These are phyloP conservation scores for Lineus longissimus DNA, from an alignment of 1,140 invertebrate genomes.

Conservation along the genomic window DNA sequence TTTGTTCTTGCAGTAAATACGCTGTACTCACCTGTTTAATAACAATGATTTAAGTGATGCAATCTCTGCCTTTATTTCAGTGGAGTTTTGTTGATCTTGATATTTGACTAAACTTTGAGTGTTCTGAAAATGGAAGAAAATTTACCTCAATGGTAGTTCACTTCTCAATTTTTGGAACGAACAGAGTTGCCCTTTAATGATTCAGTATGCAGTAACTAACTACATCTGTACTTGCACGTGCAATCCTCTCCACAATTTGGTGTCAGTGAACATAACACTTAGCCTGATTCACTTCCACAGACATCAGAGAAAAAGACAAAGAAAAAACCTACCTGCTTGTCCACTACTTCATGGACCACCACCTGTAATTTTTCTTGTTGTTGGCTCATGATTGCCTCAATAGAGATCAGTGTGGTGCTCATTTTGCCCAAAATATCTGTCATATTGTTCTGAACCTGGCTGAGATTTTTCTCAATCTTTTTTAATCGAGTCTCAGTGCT, in stretches of 20 bases:
- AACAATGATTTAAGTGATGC: conserved; percentile 37
- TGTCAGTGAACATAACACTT: no score
- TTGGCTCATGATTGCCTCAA: conserved; percentile 25
- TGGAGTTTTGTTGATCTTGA: conserved; percentile 23
- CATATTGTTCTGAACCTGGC: conserved; percentile 23
- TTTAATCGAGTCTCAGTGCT: conserved; percentile 18
- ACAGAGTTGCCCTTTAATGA: no score
- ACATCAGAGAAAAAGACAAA: no score
- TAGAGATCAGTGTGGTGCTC: conserved; percentile 22
- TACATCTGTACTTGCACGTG: no score
- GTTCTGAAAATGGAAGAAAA: conserved; percentile 14
- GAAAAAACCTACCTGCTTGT: conserved; percentile 21
- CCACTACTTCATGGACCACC: conserved; percentile 26
- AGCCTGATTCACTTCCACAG: no score
- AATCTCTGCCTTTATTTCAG: conserved; percentile 37
- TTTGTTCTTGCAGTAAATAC: no score
- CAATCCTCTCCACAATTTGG: no score
- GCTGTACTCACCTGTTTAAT: conserved; percentile 35
- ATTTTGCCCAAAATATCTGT: conserved; percentile 20
- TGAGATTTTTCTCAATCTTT: conserved; percentile 22
- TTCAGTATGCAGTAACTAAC: no score
- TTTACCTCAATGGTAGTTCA: not conserved
- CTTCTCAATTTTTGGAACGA: no score
- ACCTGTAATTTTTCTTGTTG: conserved; percentile 29
- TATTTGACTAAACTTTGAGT: conserved; percentile 10